Evolutionary conservation across 2,113 vertebrate genomes (phyloP).

Genomic region (Pithys albifrons): DNA sequence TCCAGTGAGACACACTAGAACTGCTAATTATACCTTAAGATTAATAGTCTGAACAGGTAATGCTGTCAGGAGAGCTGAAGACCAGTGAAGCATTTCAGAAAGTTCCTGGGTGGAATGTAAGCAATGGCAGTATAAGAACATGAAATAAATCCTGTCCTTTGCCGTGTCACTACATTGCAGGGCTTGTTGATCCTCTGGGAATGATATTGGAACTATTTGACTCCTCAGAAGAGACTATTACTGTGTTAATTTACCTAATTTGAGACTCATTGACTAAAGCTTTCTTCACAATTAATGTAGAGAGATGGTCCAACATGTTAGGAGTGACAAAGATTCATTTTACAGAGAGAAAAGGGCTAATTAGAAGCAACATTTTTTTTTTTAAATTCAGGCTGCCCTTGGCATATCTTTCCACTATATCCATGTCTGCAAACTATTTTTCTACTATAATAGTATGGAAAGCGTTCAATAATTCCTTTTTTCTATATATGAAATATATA

Average conservation of each 20-base stretch:
- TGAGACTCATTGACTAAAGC: not conserved
- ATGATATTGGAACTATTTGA: not conserved
- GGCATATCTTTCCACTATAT: not conserved
- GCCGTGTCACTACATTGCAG: not conserved
- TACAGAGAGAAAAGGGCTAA: not conserved
- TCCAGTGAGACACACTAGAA: not conserved
- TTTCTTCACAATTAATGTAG: not conserved
- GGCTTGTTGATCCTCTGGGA: not conserved
- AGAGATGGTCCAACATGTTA: not conserved
- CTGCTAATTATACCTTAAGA: not conserved
- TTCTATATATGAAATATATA: not conserved
- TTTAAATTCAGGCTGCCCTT: not conserved
- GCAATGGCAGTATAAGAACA: slow-evolving; percentile 21
- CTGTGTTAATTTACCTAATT: slow-evolving; percentile 52
- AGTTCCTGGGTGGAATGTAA: not conserved
- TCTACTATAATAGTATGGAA: not conserved
- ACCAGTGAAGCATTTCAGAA: slow-evolving; percentile 40
- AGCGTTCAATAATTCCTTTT: not conserved
- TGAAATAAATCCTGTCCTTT: not conserved
- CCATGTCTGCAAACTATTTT: not conserved
- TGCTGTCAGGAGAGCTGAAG: slow-evolving; percentile 13
- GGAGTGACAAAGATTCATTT: not conserved
- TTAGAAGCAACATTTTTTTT: not conserved
- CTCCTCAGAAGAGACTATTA: not conserved
- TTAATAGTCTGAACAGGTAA: not conserved